Base-by-base conservation (phyloP, 2,888 invertebrate genomes). In the Hesperia comma region DNA sequence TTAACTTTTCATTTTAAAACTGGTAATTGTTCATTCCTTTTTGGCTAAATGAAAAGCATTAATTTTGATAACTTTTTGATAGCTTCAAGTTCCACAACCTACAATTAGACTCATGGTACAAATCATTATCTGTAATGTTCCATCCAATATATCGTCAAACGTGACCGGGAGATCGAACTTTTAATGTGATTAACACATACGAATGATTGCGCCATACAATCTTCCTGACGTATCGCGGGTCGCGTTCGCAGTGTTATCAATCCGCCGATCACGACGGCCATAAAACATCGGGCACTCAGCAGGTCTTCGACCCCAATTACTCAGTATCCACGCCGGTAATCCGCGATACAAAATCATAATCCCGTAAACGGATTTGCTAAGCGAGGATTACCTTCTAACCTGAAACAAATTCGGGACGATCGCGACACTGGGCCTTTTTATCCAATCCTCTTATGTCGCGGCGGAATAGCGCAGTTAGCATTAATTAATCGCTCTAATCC, bases 391-490 rank as follows among this genome's bases (percentile, higher is more conserved):
- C 17, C 51, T 41, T 26, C 19, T 64, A 64, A 58, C 58, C 51
- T 58, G 41, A 4, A 63, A 56, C 57, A 46, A 41, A 63, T 57
- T 63, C 17, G 15, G 40, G 43, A 37, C 51, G 41, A 40, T 15
- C 56, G 49, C 21, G 56, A n/a, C 26, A n/a, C 26, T 7, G 51
- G 43, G 43, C 14, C 58, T 60, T 66, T 66, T 66, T 66, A 66
- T 66, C 60, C 58, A 66, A 66, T 66, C 64, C 60, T 66, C 64
- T 60, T 66, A 66, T 53, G 60, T 58, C 53, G 53, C 54, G 53
- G 2, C 12, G 58, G 41, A 54, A 66, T 26, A 54, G 60, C 58
- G 64, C 41, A 66, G 64, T 66, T 66, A 58, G 64, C 64, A 66
- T 66, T 66, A 66, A 66, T 66, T 66, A 63, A 63, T 63, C 17